Evolutionary conservation across 2,888 invertebrate genomes (phyloP).

Genomic region (Drosophila pseudotakahashii): DNA sequence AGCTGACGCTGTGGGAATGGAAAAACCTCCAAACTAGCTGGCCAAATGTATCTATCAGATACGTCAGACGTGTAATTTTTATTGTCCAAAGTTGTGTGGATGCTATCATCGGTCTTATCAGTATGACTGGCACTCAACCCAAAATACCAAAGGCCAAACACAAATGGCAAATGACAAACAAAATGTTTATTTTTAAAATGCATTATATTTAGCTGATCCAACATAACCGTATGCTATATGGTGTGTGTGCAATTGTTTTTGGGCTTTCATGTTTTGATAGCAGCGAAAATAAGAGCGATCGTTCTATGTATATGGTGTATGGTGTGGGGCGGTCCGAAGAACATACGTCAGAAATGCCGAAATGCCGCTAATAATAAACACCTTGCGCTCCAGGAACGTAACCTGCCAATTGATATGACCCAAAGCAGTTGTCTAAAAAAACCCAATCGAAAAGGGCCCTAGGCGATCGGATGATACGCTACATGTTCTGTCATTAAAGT

Average conservation of each 20-base stretch:
- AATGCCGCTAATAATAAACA: slow-evolving; percentile 48
- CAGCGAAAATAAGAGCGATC: slow-evolving; percentile 17
- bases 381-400: slow-evolving; percentile 43
- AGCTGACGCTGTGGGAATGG: slow-evolving; percentile 64
- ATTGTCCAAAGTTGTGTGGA: slow-evolving; percentile 1
- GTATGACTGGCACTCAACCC: slow-evolving; percentile 35
- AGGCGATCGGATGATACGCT: slow-evolving; percentile 1
- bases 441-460: slow-evolving; percentile 4
- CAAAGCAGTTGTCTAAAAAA: slow-evolving; percentile 43
- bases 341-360: slow-evolving; percentile 52
- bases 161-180: slow-evolving; percentile 8
- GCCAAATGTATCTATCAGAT: slow-evolving; percentile 20
- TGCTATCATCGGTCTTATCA: slow-evolving; percentile 28
- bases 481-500: not conserved
- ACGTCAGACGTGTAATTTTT: slow-evolving; percentile 5
- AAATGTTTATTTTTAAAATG: slow-evolving; percentile 47
- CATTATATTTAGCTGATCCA: slow-evolving; percentile 53
- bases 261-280: slow-evolving; percentile 26
- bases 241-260: slow-evolving; percentile 11
- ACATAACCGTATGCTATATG: slow-evolving; percentile 14
- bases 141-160: slow-evolving; percentile 30
- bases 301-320: not conserved
- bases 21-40: slow-evolving; percentile 30
- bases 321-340: slow-evolving; percentile 40
- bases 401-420: slow-evolving; percentile 41